Evolutionary conservation across 2,888 invertebrate genomes (phyloP).

Genomic region (Cremastinae sp.): DNA sequence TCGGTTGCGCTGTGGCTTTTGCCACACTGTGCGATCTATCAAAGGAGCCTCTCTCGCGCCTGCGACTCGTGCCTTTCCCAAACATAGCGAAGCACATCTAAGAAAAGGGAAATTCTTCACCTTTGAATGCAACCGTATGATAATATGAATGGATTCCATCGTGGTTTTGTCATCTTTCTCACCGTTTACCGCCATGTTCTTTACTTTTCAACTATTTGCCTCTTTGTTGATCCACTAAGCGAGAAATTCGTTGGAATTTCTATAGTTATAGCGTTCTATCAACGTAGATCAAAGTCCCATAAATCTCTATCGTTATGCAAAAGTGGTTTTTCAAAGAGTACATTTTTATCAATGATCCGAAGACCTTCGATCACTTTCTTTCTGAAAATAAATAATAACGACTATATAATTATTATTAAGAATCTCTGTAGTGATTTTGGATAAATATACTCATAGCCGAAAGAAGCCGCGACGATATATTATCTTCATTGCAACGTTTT

Average conservation of each 20-base stretch:
- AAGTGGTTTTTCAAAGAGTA: too few relatives aligned
- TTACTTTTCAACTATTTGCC: not conserved
- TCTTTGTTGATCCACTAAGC: not conserved
- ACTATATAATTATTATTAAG: too few relatives aligned
- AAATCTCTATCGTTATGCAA: too few relatives aligned
- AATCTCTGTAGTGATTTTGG: too few relatives aligned
- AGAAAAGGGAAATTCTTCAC: constrained; percentile 22
- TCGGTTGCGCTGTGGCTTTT: constrained; percentile 30
- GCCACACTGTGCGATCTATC: constrained; percentile 33
- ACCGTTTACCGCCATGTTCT: not conserved
- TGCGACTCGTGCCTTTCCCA: constrained; percentile 25
- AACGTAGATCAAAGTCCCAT: too few relatives aligned
- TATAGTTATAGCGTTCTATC: too few relatives aligned
- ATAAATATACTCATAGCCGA: too few relatives aligned
- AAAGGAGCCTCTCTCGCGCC: constrained; percentile 40
- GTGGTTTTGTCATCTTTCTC: constrained; percentile 24
- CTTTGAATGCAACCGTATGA: constrained; percentile 1
- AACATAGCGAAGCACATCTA: constrained; percentile 34
- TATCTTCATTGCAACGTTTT: too few relatives aligned
- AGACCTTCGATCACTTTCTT: too few relatives aligned
- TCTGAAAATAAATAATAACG: too few relatives aligned
- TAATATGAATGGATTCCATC: not conserved
- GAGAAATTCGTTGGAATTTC: constrained; percentile 6
- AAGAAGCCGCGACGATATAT: too few relatives aligned
- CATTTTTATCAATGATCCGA: too few relatives aligned